Base-by-base conservation (phyloP, 2,113 vertebrate species). In the Campylomormyrus tamandua region DNA sequence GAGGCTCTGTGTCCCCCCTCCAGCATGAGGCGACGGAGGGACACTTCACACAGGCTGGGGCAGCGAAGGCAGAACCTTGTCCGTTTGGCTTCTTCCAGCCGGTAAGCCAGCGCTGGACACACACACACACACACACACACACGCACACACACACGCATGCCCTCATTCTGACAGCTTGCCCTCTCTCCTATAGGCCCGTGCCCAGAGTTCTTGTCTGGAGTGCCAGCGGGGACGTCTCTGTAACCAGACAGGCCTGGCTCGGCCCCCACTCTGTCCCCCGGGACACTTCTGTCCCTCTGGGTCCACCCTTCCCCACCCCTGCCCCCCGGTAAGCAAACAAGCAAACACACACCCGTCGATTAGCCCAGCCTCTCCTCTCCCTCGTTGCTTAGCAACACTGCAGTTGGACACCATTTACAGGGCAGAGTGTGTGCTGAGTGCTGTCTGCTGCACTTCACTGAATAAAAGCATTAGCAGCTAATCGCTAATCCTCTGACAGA, bases 201-300 rank as follows among this genome's bases (percentile, higher is more conserved):
- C 95, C 80, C 95, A 95, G 92, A 92, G 93, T 24, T 88, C 90
- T 2, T 98, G 98, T 45, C 92, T 94, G 83, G 92, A 92, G 21
- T 99, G 98, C 90, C 95, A 94, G 27, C 91, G 91, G 90, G 97
- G 97, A 1, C 94, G 92, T 2, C 95, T 98, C 90, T 99, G 97
- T 93, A 96, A 96, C 90, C 93, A 93, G 88, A 95, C 96, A 7
- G 96, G 95, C 83, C 90, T 97, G 93, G 94, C 94, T 74, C 92
- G 90, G 27, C 93, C 97, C 46, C 89, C 52, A 0, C 50, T 92
- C 11, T 99, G 98, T 92, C 97, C 96, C 48, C 93, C 93, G 24
- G 97, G 97, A 50, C 94, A 97, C 93, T 98, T 96, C 91, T 99
- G 98, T 93, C 95, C 93, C 85, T 42, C 94, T 58, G 94, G 90